Base-by-base conservation (phyloP, 2,113 vertebrate species). In the Emydura subglobosa region DNA sequence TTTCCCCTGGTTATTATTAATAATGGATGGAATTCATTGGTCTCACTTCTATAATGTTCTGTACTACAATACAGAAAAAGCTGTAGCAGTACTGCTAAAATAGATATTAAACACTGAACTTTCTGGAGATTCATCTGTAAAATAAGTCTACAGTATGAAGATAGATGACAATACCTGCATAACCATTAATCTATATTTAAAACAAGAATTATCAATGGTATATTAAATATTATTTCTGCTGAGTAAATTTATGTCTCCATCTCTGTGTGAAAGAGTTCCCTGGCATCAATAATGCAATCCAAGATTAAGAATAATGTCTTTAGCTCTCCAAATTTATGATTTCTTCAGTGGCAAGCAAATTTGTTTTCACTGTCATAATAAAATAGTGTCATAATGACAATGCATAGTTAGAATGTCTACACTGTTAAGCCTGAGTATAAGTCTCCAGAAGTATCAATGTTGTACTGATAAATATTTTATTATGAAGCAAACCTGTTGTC, bases 241-340 rank as follows among this genome's bases (percentile, higher is more conserved):
- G 13, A 92, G 13, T 29, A 61, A 94, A 83, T 6, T 5, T 72
- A 89, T 34, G 92, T 90, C 78, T 95, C 91, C 82, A n/a, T 61
- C 87, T 92, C 78, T 95, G 96, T 96, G 65, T 96, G 65, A 84
- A 54, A 88, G 34, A 72, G 8, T 80, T 89, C 61, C 85, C 85
- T 96, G 80, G 78, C 90, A 95, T 44, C 2, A 44, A 8, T 61
- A 90, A 92, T 87, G 94, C 76, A 93, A 87, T 39, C 53, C 80
- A 94, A 78, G 94, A 94, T 84, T 42, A 80, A 94, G 81, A 79
- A 91, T 65, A 95, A 74, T 65, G 57, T 94, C 89, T 74, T 59
- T 65, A 83, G 0, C 1, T 34, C 7, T 79, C 65, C n/a, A 81
- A 92, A 53, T 72, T 86, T 78, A 79, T 88, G 61, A n/a, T 31